phyloP scores from a whole-genome alignment of 2,888 invertebrate genomes.

The Dilophus febrilis region DNA sequence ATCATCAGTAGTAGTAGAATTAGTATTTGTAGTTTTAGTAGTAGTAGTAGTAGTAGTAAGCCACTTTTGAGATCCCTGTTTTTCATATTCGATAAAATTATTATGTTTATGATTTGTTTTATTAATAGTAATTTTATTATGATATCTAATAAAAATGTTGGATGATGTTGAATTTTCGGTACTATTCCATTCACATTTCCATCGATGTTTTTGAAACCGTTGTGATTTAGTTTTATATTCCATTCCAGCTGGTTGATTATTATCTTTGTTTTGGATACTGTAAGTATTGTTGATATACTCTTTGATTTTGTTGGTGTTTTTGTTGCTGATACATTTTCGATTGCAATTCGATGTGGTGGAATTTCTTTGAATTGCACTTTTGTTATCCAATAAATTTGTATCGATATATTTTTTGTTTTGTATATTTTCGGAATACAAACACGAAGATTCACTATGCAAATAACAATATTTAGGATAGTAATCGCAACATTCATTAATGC shows the following conservation, averaged over 20 bases:
- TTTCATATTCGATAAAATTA: not conserved
- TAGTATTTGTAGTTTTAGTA: too few species aligned
- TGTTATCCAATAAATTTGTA: too few species aligned
- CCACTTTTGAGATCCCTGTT: not conserved
- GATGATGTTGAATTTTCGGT: too few species aligned
- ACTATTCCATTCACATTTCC: conserved; percentile 1
- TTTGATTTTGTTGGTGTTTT: too few species aligned
- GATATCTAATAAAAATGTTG: not conserved
- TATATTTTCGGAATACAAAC: too few species aligned
- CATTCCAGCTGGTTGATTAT: not conserved
- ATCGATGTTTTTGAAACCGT: conserved; percentile 1
- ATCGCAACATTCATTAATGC: not conserved
- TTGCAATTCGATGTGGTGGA: too few species aligned
- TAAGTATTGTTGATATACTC: not conserved
- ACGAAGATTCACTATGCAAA: too few species aligned
- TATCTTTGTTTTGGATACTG: not conserved
- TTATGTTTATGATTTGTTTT: not conserved
- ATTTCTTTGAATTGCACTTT: too few species aligned
- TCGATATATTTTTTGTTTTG: not conserved
- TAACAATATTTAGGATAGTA: too few species aligned
- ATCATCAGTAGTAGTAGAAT: too few species aligned
- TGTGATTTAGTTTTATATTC: not conserved
- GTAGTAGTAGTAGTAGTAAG: not conserved
- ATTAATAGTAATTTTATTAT: too few species aligned
- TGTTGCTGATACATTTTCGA: too few species aligned